phyloP scores from a whole-genome alignment of 2,113 vertebrate genomes.

The Brachionichthys hirsutus region DNA sequence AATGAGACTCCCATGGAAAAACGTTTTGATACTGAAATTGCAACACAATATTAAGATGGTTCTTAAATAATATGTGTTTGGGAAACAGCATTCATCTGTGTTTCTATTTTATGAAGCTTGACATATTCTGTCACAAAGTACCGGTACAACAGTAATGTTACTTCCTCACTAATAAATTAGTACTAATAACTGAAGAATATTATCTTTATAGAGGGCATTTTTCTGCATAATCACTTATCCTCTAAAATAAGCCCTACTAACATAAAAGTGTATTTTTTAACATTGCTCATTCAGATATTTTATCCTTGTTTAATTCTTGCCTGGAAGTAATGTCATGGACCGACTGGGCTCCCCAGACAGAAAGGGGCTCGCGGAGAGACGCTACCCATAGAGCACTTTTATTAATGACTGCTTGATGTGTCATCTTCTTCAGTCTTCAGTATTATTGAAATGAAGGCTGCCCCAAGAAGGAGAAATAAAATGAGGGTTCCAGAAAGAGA shows the following conservation, averaged over 20 bases:
- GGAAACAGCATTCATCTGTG: too few species aligned
- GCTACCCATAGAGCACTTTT: too few species aligned
- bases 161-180: not conserved
- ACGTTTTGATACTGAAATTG: too few species aligned
- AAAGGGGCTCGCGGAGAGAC: too few species aligned
- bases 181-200: not conserved
- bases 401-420: constrained; percentile 28
- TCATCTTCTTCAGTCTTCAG: not conserved
- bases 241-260: too few species aligned
- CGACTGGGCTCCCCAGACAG: too few species aligned
- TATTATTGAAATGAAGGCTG: constrained; percentile 57
- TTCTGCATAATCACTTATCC: not conserved
- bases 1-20: too few species aligned
- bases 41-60: too few species aligned
- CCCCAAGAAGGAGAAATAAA: constrained; percentile 49
- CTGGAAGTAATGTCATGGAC: too few species aligned
- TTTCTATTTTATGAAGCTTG: too few species aligned
- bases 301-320: constrained; percentile 1
- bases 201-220: not conserved
- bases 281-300: constrained; percentile 11
- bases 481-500: constrained; percentile 25
- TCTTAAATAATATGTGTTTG: too few species aligned
- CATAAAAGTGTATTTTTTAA: not conserved
- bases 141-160: not conserved
- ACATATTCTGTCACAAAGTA: not conserved